phyloP scores from a whole-genome alignment of 2,888 invertebrate genomes.

The Erpobdella octoculata region DNA sequence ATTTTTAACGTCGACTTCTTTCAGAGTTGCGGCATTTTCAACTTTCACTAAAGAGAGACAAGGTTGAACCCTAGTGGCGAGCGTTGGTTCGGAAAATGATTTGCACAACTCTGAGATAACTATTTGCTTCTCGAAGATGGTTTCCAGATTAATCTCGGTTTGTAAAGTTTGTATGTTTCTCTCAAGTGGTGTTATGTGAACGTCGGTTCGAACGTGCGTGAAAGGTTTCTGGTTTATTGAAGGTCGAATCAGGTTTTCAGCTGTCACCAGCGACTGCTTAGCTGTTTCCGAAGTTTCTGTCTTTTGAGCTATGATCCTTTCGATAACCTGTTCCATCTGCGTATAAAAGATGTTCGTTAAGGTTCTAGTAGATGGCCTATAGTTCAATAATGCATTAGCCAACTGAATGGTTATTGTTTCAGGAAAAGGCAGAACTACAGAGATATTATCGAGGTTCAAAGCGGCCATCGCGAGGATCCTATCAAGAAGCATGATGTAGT shows the following conservation, averaged over 20 bases:
- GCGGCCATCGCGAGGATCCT: neutral
- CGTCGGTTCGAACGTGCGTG: neutral
- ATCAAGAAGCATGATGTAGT: neutral
- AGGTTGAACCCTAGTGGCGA: neutral
- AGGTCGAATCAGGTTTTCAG: neutral
- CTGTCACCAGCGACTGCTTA: neutral
- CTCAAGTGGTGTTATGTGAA: neutral
- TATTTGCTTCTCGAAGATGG: neutral
- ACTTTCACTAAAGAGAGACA: constrained; percentile 2
- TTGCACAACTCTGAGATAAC: neutral
- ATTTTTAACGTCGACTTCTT: neutral
- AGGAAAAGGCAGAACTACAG: neutral
- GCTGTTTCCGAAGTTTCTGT: neutral
- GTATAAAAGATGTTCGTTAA: neutral
- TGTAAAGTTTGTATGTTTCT: neutral
- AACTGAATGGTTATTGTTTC: neutral
- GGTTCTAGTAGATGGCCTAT: neutral
- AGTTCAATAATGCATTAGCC: neutral
- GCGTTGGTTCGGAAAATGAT: neutral
- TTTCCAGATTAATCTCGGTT: neutral
- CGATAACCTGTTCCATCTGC: neutral
- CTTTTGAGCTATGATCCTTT: neutral
- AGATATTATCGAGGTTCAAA: neutral
- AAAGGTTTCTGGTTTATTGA: neutral
- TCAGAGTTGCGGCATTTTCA: neutral